phyloP scores from a whole-genome alignment of 2,888 invertebrate species.

The Nemotelus pantherinus region DNA sequence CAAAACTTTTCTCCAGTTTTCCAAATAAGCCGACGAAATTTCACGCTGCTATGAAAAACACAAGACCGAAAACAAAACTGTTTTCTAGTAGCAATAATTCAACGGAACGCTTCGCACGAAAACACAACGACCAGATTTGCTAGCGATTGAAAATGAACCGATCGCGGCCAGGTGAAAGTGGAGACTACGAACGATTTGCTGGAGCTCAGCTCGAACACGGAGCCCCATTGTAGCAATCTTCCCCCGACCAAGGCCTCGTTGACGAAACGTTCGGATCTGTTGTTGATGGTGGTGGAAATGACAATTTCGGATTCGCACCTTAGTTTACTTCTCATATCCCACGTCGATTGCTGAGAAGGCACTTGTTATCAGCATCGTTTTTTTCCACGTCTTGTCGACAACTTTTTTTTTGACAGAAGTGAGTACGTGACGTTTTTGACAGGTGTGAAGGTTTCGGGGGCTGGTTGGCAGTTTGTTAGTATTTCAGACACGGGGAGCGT shows the following conservation, averaged over 20 bases:
- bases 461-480: no score
- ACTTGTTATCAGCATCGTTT: neutral
- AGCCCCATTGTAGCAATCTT: constrained; percentile 37
- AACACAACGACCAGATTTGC: constrained; percentile 17
- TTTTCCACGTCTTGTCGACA: constrained; percentile 26
- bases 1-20: neutral
- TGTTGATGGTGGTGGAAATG: constrained; percentile 21
- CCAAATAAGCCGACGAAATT: neutral
- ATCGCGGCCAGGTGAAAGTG: constrained; percentile 52
- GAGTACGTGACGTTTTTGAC: constrained; percentile 2
- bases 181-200: constrained; percentile 48
- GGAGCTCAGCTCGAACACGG: constrained; percentile 21
- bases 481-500: no score
- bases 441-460: neutral
- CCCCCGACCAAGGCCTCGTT: constrained; percentile 7
- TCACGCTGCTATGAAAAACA: neutral
- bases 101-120: neutral
- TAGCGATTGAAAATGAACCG: constrained; percentile 45
- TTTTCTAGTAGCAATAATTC: neutral
- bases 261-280: constrained; percentile 9
- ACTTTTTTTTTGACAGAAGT: neutral
- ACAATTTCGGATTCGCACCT: constrained; percentile 25
- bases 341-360: constrained; percentile 16
- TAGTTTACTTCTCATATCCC: constrained; percentile 9
- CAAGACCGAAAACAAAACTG: neutral